Percentiles rank a stretch among this genome's conserved stretches.
Conservation (phyloP, 2,113 vertebrate species). For the Nestor notabilis region DNA sequence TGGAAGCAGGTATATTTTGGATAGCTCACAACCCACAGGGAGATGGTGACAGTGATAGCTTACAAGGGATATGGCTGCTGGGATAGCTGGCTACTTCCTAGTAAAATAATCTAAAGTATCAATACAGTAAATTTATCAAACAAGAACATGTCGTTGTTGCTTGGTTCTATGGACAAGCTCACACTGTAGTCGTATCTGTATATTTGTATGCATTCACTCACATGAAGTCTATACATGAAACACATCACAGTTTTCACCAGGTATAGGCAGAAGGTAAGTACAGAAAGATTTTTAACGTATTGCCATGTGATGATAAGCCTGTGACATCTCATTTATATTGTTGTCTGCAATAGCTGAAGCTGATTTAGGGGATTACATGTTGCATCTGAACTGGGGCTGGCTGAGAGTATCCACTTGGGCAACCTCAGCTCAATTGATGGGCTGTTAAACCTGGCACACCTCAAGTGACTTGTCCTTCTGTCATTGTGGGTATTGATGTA, state of each 20-base stretch:
- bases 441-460: neutral
- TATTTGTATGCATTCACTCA: neutral
- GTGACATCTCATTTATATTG: neutral
- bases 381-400: neutral
- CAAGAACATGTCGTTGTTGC: neutral
- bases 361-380: neutral
- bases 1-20: neutral
- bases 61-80: neutral
- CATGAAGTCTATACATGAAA: fast-evolving
- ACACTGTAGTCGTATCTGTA: neutral
- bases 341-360: neutral
- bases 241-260: neutral
- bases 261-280: neutral
- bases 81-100: neutral
- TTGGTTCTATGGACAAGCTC: neutral
- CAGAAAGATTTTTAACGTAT: neutral
- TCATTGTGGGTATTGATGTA: neutral
- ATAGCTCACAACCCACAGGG: neutral
- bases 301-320: fast-evolving
- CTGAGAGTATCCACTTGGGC: neutral
- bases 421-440: neutral
- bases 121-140: neutral
- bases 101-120: neutral
- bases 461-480: neutral
- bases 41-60: neutral